Conservation (phyloP, 2,113 vertebrate genomes). For the Xiphophorus couchianus region DNA sequence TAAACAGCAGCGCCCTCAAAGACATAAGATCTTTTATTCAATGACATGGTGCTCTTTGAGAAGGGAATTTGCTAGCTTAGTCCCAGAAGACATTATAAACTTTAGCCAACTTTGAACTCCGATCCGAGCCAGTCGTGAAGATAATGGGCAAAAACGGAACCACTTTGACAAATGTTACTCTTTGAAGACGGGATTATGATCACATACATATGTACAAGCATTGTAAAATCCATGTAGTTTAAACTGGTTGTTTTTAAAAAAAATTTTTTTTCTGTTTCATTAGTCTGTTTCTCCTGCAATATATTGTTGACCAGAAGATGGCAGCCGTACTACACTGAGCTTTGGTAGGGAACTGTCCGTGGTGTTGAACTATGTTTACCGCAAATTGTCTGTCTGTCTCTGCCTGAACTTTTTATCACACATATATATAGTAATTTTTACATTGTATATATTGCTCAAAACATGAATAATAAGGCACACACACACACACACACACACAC, state of each 20-base stretch:
- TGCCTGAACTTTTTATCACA: constrained; percentile 3
- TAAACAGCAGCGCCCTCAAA: no score
- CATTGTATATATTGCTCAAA: constrained; percentile 51
- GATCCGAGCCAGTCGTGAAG: background rate
- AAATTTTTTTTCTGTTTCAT: background rate
- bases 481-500: constrained; percentile 53
- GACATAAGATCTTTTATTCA: constrained; percentile 8
- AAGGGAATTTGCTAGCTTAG: constrained; percentile 4
- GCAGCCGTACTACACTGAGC: constrained; percentile 60
- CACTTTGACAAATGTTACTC: background rate
- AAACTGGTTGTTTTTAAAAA: background rate
- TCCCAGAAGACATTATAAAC: background rate
- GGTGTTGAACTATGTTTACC: constrained; percentile 38
- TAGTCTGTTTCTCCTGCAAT: constrained; percentile 21
- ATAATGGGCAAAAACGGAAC: background rate
- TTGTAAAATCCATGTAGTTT: background rate
- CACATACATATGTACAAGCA: no score
- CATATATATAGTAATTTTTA: constrained; percentile 63
- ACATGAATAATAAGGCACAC: background rate
- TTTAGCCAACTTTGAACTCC: background rate
- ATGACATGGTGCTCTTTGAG: background rate
- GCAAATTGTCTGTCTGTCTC: constrained; percentile 6
- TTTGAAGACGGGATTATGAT: background rate
- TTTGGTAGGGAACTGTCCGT: constrained; percentile 29
- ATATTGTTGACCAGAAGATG: constrained; percentile 61